A percentile compares a stretch with the other conserved stretches of the same genome.
These are phyloP conservation scores for Columba janthina DNA, from an alignment of 2,113 vertebrate species.

Conservation along the genomic window DNA sequence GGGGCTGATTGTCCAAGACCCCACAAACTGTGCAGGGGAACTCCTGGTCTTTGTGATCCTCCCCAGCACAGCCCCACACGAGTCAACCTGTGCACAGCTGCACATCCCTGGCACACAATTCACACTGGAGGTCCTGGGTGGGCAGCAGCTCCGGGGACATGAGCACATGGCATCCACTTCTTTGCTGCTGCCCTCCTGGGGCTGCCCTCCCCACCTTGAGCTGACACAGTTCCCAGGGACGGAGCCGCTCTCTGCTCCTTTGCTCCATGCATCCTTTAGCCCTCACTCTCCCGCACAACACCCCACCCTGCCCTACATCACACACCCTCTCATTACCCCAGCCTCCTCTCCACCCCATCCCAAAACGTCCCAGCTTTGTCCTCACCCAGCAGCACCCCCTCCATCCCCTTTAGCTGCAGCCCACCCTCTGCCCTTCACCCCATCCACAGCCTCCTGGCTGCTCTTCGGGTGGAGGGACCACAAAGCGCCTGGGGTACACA, in stretches of 20 bases:
- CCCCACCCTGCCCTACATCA: conserved; percentile 10
- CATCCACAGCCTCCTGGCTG: background rate
- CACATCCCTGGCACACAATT: rapidly evolving
- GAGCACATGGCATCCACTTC: background rate
- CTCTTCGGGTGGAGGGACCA: background rate
- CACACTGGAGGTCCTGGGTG: rapidly evolving
- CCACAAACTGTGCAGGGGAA: background rate
- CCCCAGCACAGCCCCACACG: rapidly evolving
- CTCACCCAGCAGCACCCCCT: background rate
- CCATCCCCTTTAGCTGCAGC: background rate
- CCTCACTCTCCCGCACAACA: background rate
- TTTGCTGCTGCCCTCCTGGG: background rate
- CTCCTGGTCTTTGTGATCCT: background rate
- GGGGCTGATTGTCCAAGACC: background rate
- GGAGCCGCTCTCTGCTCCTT: background rate
- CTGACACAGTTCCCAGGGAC: background rate
- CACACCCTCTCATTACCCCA: background rate
- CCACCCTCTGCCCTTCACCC: background rate
- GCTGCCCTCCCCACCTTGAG: background rate
- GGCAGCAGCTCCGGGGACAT: background rate
- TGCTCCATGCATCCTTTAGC: background rate
- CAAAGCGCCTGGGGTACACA: background rate
- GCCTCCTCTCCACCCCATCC: background rate
- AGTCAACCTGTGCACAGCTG: background rate
- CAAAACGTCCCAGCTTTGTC: background rate